These are phyloP conservation scores for Drosophila hamatofila DNA, from an alignment of 2,888 invertebrate species.

Conservation along the genomic window DNA sequence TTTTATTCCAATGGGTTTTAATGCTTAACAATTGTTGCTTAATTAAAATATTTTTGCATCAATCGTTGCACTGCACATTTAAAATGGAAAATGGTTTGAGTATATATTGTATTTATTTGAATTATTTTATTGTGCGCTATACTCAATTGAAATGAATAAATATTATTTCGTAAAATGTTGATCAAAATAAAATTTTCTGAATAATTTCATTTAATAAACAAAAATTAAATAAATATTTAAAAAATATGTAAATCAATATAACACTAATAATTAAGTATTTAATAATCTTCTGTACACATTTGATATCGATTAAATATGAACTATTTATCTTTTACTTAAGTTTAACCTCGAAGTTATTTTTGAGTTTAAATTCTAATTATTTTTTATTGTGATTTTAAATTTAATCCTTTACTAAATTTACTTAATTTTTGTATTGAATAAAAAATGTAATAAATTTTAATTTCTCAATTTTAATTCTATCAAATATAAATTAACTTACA, in stretches of 20 bases:
- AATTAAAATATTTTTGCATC: constrained; percentile 47
- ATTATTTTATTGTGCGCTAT: background rate
- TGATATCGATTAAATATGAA: no score
- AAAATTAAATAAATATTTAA: no score
- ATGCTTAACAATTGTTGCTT: constrained; percentile 30
- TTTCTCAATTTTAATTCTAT: background rate
- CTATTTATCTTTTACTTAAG: no score
- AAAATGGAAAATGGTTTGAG: background rate
- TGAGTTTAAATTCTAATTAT: no score
- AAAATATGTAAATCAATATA: no score
- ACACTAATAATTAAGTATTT: no score
- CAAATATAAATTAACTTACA: background rate
- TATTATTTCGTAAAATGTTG: background rate
- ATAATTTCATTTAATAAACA: background rate
- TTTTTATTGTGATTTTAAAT: no score
- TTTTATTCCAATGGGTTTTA: constrained; percentile 23
- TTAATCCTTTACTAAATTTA: no score
- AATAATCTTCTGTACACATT: no score
- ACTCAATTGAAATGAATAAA: background rate
- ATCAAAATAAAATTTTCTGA: background rate
- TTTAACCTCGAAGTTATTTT: no score
- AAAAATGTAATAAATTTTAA: no score
- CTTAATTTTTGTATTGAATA: no score
- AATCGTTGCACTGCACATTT: constrained; percentile 2
- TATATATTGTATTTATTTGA: background rate